phyloP scores from a whole-genome alignment of 2,888 invertebrate genomes.

The Polietes domitor region DNA sequence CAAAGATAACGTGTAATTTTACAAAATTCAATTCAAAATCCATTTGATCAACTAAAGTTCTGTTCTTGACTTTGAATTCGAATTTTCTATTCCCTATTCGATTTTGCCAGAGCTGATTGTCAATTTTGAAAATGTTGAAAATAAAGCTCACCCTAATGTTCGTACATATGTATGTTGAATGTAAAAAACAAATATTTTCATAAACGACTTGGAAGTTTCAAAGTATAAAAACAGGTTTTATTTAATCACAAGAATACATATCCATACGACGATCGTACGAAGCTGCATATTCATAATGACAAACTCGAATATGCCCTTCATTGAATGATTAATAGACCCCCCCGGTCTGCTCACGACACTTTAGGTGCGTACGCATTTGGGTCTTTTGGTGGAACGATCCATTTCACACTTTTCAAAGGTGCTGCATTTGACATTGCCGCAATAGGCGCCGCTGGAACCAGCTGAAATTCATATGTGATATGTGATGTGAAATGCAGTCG shows the following conservation, averaged over 20 bases:
- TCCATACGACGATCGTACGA: not conserved
- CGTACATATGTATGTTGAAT: no score
- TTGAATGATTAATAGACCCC: not conserved
- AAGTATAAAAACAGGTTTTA: not conserved
- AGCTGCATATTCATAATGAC: not conserved
- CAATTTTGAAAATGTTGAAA: no score
- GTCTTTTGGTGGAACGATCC: conserved; percentile 85
- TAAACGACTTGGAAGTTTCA: not conserved
- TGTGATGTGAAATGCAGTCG: conserved; percentile 11
- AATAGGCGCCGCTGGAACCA: conserved; percentile 82
- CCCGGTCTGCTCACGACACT: not conserved
- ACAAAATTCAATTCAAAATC: no score
- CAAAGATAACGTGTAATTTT: no score
- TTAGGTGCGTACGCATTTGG: conserved; percentile 85
- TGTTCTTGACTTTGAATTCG: no score
- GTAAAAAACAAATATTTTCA: not conserved
- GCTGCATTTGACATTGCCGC: conserved; percentile 87
- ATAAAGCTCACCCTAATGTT: no score
- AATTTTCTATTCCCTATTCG: no score
- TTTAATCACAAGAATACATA: no score
- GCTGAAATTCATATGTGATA: conserved; percentile 41
- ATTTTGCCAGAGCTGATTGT: no score
- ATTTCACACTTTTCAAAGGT: conserved; percentile 86
- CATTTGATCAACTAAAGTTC: no score
- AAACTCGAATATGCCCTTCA: conserved; percentile 1